These are phyloP conservation scores for Colostygia pectinataria DNA, from an alignment of 2,888 invertebrate species.

Conservation along the genomic window DNA sequence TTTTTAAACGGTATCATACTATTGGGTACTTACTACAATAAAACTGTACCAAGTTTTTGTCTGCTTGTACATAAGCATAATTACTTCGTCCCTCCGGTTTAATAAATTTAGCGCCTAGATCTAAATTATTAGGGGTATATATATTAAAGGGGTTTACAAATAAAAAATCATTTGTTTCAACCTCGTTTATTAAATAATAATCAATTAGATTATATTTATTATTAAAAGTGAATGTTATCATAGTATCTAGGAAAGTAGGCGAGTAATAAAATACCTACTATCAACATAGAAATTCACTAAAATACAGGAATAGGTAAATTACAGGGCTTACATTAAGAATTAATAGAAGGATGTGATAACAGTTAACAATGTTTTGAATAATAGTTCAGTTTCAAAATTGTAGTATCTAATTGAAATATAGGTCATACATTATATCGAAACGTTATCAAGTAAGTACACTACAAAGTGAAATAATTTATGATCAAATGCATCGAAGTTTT, in stretches of 20 bases:
- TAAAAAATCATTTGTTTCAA: conserved; percentile 48
- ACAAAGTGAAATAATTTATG: too few species aligned
- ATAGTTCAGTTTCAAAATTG: neutral
- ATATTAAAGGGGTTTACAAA: conserved; percentile 4
- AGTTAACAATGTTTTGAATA: too few species aligned
- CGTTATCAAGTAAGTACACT: too few species aligned
- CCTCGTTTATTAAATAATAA: conserved; percentile 65
- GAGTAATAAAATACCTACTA: conserved; percentile 57
- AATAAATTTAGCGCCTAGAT: too few species aligned
- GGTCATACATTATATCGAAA: too few species aligned
- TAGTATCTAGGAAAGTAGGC: conserved; percentile 68
- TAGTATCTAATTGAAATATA: neutral
- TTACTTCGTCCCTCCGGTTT: too few species aligned
- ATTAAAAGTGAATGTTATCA: conserved; percentile 72
- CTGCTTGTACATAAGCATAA: too few species aligned
- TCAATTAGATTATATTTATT: conserved; percentile 50
- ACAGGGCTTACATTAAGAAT: conserved; percentile 8
- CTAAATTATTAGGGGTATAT: too few species aligned
- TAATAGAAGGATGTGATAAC: conserved; percentile 1
- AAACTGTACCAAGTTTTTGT: too few species aligned
- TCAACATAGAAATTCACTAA: conserved; percentile 51
- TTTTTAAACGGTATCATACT: too few species aligned
- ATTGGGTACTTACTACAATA: too few species aligned
- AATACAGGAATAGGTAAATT: conserved; percentile 10
- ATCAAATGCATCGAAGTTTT: too few species aligned